A percentile compares a stretch with the other conserved stretches of the same genome.
phyloP scores from a whole-genome alignment of 2,888 invertebrate genomes.

The Drosophila maculinotata region DNA sequence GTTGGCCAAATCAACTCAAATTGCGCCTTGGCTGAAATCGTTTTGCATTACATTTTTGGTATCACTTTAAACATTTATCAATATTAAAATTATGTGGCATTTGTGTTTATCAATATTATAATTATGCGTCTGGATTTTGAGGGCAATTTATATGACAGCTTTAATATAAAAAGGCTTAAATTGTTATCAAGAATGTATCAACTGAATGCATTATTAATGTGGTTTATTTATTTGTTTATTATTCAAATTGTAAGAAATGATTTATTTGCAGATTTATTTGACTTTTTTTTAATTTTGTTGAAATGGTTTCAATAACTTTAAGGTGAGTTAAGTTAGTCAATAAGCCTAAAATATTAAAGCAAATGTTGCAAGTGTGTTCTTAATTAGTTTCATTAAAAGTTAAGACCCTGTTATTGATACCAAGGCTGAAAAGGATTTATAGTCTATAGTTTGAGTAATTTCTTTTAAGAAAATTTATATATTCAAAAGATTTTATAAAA shows the following conservation, averaged over 20 bases:
- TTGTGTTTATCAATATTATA: slow-evolving; percentile 62
- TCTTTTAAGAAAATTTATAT: neutral
- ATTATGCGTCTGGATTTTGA: slow-evolving; percentile 26
- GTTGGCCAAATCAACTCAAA: slow-evolving; percentile 11
- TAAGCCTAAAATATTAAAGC: neutral
- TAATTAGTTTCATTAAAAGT: no score
- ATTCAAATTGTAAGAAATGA: slow-evolving; percentile 9
- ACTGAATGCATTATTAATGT: slow-evolving; percentile 15
- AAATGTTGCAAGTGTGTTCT: neutral
- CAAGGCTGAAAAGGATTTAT: no score
- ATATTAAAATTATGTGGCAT: slow-evolving; percentile 46
- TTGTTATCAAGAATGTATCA: slow-evolving; percentile 5
- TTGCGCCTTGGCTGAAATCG: neutral
- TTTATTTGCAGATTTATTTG: slow-evolving; percentile 1
- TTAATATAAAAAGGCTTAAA: slow-evolving; percentile 27
- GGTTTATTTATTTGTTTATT: slow-evolving; percentile 14
- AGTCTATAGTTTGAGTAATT: no score
- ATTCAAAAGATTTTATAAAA: no score
- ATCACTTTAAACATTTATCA: slow-evolving; percentile 30
- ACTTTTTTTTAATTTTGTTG: neutral
- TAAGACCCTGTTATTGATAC: no score
- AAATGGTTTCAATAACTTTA: no score
- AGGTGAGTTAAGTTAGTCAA: neutral
- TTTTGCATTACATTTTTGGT: neutral
- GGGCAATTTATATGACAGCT: slow-evolving; percentile 37